A percentile compares a stretch with the other conserved stretches of the same genome.
Evolutionary conservation across 2,113 vertebrate genomes (phyloP).

Genomic region (Notechis scutatus): DNA sequence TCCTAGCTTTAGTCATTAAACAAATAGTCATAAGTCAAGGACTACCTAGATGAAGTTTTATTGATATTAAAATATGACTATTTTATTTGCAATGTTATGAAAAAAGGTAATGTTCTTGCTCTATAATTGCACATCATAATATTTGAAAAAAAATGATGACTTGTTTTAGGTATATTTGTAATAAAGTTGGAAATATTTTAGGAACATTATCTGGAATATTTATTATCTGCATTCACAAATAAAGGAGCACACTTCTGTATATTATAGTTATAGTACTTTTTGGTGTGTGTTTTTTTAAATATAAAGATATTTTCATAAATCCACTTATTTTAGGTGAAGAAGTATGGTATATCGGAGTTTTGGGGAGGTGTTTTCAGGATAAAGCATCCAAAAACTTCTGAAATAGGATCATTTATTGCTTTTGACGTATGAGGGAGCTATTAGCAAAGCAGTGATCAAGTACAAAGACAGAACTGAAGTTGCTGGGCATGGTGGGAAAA

Average conservation of each 20-base stretch:
- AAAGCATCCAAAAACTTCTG: neutral
- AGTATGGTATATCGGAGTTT: neutral
- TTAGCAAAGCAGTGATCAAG: neutral
- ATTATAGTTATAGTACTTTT: neutral
- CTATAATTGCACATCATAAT: constrained; percentile 38
- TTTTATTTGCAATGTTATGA: constrained; percentile 58
- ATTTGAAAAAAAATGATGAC: constrained; percentile 40
- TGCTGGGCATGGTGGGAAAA: neutral
- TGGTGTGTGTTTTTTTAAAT: neutral
- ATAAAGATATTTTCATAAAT: neutral
- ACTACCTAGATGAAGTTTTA: constrained; percentile 31
- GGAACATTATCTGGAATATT: neutral
- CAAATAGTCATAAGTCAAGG: neutral
- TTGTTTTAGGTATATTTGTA: constrained; percentile 45
- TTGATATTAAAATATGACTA: constrained; percentile 57
- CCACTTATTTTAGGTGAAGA: neutral
- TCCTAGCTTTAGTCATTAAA: neutral
- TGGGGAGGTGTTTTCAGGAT: neutral
- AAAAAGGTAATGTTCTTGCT: constrained; percentile 47
- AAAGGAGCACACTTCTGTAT: neutral
- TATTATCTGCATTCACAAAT: neutral
- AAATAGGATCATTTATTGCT: neutral
- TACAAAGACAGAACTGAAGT: neutral
- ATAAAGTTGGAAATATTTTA: constrained; percentile 34
- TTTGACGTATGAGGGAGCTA: neutral